Evolutionary conservation across 2,797 vertebrate genomes (phyloP), one percentile per base, ranked within the genome.

Genomic region (Manis javanica): DNA sequence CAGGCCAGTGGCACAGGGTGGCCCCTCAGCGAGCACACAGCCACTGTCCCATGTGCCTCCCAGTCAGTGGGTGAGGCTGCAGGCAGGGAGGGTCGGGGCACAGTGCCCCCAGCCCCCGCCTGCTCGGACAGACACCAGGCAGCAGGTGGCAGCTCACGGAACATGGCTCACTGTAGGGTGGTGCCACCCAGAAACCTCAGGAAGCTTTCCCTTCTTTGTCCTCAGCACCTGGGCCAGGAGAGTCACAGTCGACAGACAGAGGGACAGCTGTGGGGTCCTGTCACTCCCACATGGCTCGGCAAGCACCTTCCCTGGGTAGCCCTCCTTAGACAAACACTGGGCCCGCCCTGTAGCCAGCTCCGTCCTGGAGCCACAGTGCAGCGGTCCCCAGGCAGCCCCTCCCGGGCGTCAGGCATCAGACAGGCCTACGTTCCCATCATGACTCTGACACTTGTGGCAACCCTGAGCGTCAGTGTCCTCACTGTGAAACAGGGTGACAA

Each of bases 371-470:
- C 26, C 49, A 26, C 55, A 86, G 18, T 15, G 16, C 55, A 84
- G 64, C 46, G 57, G 66, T 53, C 61, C 53, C 21, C 59, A 46
- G 13, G n/a, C 61, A 78, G 72, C 61, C 69, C 69, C 11, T 8
- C 57, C 51, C 14, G 7, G 87, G 19, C 26, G 4, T 42, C 69
- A 74, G 29, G 39, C 31, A 61, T 64, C 71, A 75, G 39, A 31
- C 8, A 68, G 19, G 21, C 55, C 78, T 88, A 39, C 16, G 72
- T 85, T 89, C 26, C 0, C 34, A 39, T 39, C n/a, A 16, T 77
- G 74, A 87, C 46, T 91, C 57, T 87, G 24, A 66, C 14, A 90
- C 39, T 55, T 77, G 64, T 83, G 8, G 5, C 42, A 78, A 75
- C 51, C 53, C 42, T 46, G 55, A 46, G 77, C 53, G 59, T 90